Conservation (phyloP, 2,113 vertebrate species). For the Pseudonaja textilis region DNA sequence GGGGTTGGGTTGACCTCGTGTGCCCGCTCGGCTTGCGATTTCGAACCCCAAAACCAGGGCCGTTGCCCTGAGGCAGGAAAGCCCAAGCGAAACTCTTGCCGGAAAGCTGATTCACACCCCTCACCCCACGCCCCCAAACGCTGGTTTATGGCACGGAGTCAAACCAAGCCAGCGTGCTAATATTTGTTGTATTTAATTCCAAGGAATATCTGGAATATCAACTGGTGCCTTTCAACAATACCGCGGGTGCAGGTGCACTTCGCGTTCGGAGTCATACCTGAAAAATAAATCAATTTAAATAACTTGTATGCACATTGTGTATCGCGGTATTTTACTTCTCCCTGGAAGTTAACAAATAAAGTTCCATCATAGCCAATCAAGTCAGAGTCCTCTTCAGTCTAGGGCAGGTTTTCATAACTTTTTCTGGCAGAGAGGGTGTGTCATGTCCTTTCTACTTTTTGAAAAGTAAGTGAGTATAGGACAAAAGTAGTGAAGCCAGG, state of each 20-base stretch:
- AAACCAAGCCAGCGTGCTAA: neutral
- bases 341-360: neutral
- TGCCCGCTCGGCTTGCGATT: neutral
- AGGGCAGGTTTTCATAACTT: neutral
- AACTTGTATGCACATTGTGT: neutral
- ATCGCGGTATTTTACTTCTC: neutral
- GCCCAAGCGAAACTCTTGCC: neutral
- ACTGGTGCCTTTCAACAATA: neutral
- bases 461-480: neutral
- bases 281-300: neutral
- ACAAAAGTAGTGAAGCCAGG: neutral
- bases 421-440: neutral
- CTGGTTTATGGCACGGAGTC: neutral
- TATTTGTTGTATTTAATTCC: neutral
- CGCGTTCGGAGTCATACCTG: neutral
- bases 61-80: neutral
- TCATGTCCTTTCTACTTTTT: neutral
- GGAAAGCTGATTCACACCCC: neutral
- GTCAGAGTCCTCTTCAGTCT: neutral
- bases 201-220: neutral
- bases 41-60: neutral
- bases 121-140: neutral
- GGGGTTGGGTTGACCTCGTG: neutral
- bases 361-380: neutral
- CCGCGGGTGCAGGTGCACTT: neutral